Evolutionary conservation across 2,797 vertebrate genomes (phyloP), one percentile per base, ranked within the genome.

Genomic region (Epinephelus awoara): DNA sequence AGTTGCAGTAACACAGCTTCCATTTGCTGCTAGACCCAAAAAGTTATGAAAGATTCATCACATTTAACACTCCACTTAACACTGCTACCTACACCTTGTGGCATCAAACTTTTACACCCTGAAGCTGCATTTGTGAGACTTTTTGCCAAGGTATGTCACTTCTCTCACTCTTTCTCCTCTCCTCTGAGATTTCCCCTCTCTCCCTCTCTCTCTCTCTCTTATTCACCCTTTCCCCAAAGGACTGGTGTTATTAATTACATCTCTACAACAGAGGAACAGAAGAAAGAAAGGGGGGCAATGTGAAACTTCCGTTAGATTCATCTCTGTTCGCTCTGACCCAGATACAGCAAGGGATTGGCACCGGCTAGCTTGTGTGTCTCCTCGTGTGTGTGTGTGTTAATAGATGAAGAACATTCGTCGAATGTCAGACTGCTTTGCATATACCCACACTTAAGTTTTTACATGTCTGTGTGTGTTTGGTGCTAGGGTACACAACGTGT

Each of bases 321-420:
- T 91, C 90, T 90, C 84, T 79, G 85, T 89, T 90, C 69, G 83
- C 66, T 54, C 51, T 93, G 91, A 93, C 93, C 92, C 83, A 95
- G 85, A 92, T 93, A 87, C 52, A 88, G 83, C 59, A 40, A 4
- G 12, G 70, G 69, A 88, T 79, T 75, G 77, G 75, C 72, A 75
- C 67, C 29, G 19, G 67, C 73, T 79, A 73, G 13, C 50, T 67
- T 51, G 49, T 77, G 59, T 52, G 68, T 42, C 40, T 42, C 3
- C 11, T 42, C 10, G 77, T 40, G 50, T 54, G 52, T 65, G 63
- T 6, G 52, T 1, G 40, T 63, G 64, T 54, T 79, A 79, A 80
- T 58, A 82, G 74, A 91, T 72, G 61, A 86, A 80, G 50, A 75
- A 69, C 61, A 76, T 83, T 78, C 72, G 65, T 75, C 75, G 72